Evolutionary conservation across 1,140 invertebrate species (phyloP).

Genomic region (Aricia agestis): DNA sequence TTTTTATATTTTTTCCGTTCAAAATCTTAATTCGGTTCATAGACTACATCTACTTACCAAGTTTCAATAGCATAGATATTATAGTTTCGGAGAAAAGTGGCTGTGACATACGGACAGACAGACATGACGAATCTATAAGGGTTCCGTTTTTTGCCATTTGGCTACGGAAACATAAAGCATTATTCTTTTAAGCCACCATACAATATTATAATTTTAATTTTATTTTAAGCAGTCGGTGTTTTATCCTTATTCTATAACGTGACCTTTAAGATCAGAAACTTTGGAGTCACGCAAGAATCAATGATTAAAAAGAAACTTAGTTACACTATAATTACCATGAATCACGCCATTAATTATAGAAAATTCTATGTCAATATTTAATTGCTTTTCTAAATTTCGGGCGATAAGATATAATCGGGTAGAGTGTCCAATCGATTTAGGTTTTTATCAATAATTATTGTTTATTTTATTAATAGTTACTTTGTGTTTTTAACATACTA

Average conservation of each 20-base stretch:
- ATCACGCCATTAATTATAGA: background rate
- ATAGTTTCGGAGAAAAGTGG: too few species aligned
- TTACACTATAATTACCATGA: background rate
- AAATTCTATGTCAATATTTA: constrained; percentile 1
- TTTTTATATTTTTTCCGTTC: too few species aligned
- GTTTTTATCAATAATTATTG: too few species aligned
- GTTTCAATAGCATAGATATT: too few species aligned
- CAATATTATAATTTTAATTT: background rate
- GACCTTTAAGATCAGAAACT: constrained; percentile 5
- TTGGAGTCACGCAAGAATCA: background rate
- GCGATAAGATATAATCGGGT: background rate
- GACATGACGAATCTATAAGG: too few species aligned
- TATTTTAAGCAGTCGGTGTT: background rate
- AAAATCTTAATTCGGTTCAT: too few species aligned
- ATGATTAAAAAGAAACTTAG: background rate
- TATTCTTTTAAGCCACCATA: background rate
- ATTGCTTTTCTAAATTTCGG: background rate
- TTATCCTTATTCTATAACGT: background rate
- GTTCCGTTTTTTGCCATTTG: too few species aligned
- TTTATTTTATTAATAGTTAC: background rate
- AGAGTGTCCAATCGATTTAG: background rate
- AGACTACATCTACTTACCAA: too few species aligned
- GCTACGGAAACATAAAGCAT: too few species aligned
- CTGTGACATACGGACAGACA: too few species aligned
- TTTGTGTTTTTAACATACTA: too few species aligned